Conservation (phyloP, 2,113 vertebrate species). For the Aphelocoma coerulescens region DNA sequence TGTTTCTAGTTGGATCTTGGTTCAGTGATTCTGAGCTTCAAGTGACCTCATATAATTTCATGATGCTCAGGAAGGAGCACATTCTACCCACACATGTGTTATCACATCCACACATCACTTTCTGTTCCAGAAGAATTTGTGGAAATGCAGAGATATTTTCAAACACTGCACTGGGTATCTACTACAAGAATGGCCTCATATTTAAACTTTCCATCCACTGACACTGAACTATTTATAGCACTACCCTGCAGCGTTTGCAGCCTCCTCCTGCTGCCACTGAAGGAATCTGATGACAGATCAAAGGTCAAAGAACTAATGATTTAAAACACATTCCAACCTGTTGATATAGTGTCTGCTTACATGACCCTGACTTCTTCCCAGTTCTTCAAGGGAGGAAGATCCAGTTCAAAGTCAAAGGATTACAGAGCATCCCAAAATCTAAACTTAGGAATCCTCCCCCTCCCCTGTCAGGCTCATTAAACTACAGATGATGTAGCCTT, state of each 20-base stretch:
- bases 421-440: not conserved
- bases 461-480: not conserved
- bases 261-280: not conserved
- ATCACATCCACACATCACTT: not conserved
- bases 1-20: not conserved
- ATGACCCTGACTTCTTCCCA: not conserved
- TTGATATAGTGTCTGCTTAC: constrained; percentile 39
- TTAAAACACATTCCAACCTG: constrained; percentile 48
- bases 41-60: not conserved
- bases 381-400: not conserved
- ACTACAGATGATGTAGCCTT: not conserved
- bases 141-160: not conserved
- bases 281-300: constrained; percentile 47
- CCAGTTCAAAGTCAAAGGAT: constrained; percentile 43
- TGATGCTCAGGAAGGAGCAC: not conserved
- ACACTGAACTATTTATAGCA: not conserved
- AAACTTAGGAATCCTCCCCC: not conserved
- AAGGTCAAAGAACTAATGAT: constrained; percentile 59
- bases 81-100: not conserved
- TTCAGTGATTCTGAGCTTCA: not conserved
- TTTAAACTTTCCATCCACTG: not conserved
- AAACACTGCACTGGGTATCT: not conserved
- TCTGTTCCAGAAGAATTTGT: not conserved
- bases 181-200: not conserved
- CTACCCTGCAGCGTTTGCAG: not conserved